Conservation (phyloP, 2,113 vertebrate genomes). For the Python bivittatus region DNA sequence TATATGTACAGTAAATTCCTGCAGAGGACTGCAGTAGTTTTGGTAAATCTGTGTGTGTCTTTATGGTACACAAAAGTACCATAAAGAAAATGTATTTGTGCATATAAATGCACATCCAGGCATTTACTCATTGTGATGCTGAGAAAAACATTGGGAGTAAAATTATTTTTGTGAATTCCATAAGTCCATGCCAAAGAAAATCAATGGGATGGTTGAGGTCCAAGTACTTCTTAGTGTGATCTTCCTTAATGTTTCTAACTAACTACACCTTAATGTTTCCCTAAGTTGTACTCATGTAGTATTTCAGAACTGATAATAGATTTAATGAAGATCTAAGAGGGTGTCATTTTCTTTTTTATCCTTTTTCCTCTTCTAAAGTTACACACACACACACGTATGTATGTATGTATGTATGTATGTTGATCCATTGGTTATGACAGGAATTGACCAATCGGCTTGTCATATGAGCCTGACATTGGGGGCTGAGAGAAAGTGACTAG, state of each 20-base stretch:
- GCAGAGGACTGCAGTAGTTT: neutral
- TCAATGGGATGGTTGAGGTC: neutral
- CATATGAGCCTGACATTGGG: no score
- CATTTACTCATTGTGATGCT: neutral
- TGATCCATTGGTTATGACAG: no score
- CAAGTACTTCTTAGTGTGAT: neutral
- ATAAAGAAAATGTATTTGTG: neutral
- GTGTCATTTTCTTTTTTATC: neutral
- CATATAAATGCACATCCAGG: neutral
- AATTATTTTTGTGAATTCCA: neutral
- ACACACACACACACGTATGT: no score
- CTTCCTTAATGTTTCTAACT: neutral
- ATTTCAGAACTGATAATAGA: neutral
- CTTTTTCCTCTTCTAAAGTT: neutral
- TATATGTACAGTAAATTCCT: neutral
- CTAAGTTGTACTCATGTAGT: neutral
- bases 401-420: no score
- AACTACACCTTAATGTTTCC: no score
- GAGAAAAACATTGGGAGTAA: neutral
- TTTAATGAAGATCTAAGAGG: neutral
- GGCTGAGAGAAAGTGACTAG: no score
- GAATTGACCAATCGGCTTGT: no score
- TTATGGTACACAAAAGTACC: neutral
- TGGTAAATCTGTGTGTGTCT: neutral
- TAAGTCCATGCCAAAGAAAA: neutral